Evolutionary conservation across 2,113 vertebrate genomes (phyloP), one percentile per base, ranked within the genome.

Genomic region (Anolis sagrei): DNA sequence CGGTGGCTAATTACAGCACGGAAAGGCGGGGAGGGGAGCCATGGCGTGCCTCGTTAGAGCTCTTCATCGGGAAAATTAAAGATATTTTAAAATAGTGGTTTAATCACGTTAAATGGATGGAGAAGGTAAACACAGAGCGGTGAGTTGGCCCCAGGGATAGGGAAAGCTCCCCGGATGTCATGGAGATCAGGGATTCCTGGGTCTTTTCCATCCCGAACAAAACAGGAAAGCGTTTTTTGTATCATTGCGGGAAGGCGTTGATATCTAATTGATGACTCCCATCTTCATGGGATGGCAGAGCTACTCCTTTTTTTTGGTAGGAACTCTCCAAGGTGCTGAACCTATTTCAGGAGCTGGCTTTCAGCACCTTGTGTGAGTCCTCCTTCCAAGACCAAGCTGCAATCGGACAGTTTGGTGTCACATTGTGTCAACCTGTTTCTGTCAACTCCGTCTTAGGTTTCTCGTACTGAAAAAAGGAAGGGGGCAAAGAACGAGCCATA

Each of bases 1-100:
- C 79, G 6, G 72, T n/a, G 85, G 92, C 90, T 94, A 94, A 94
- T 94, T 94, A 87, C 77, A 1, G 62, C 62, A 1, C 16, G 8
- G 21, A 19, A 61, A 61, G 19, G 58, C 13, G 62, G 93, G 2
- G 76, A 92, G 89, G 88, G 76, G 86, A 91, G 62, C 0, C 68
- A 66, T 23, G 34, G 73, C 27, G 89, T 11, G 77, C 81, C 82
- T 93, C 51, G 78, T 86, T 36, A n/a, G 58, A 85, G 54, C 29
- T 0, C 0, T 62, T 90, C 1, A 7, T 77, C 66, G 82, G 84
- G 89, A 34, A 11, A 25, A 32, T 84, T 48, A 18, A 2, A 0
- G 39, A 91, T 91, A 92, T 92, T 79, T 93, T 73, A 91, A 93
- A 88, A 93, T 23, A 68, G 14, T 11, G 48, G 34, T 19, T 27